phyloP scores from a whole-genome alignment of 2,113 vertebrate species.

The Oncorhynchus mykiss region DNA sequence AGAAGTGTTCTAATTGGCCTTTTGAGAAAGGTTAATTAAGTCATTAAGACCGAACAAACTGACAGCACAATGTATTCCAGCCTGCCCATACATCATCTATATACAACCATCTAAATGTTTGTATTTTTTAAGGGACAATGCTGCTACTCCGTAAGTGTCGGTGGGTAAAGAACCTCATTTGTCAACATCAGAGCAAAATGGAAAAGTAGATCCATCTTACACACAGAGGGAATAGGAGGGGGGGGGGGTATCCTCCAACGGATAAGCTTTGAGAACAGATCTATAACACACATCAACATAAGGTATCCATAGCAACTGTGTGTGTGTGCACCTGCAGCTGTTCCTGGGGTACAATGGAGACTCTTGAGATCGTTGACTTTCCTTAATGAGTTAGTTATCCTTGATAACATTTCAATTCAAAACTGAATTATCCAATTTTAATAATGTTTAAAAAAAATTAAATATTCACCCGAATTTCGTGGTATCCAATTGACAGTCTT shows the following conservation, averaged over 20 bases:
- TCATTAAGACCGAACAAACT: constrained; percentile 38
- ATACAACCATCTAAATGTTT: constrained; percentile 32
- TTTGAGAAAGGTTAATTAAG: constrained; percentile 55
- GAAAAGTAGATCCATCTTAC: constrained; percentile 36
- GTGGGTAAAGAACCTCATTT: constrained; percentile 50
- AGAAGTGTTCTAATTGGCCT: constrained; percentile 28
- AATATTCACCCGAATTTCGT: too few relatives aligned
- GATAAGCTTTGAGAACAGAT: background rate
- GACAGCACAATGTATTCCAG: constrained; percentile 18
- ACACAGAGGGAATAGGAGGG: background rate
- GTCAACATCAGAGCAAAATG: constrained; percentile 51
- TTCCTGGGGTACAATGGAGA: constrained; percentile 3
- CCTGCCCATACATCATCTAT: constrained; percentile 27
- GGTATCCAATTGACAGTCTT: too few relatives aligned
- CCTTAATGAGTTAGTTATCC: constrained; percentile 60
- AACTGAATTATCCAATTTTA: background rate
- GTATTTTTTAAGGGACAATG: constrained; percentile 13
- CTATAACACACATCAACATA: background rate
- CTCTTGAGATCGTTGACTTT: constrained; percentile 11
- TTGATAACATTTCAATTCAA: constrained; percentile 28
- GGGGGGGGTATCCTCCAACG: background rate
- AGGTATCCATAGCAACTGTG: constrained; percentile 41
- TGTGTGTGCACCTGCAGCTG: constrained; percentile 17
- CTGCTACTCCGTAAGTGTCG: background rate
- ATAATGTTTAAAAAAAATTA: too few relatives aligned